A percentile compares a stretch with the other conserved stretches of the same genome.
Conservation (phyloP, 2,113 vertebrate species). For the Tylochromis polylepis region DNA sequence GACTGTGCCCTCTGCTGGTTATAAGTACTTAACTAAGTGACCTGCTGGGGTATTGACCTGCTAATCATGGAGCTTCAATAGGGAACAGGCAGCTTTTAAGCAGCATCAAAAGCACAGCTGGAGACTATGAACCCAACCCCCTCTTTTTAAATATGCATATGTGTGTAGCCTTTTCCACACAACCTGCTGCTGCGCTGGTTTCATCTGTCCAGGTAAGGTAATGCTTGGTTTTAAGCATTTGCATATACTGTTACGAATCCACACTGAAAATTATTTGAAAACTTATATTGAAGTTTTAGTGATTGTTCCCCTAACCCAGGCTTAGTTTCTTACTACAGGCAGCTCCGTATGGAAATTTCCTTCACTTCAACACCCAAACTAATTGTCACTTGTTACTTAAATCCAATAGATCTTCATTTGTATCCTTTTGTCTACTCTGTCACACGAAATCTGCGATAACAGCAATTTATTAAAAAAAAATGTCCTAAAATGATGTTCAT, state of each 20-base stretch:
- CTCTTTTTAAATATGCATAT: slow-evolving; percentile 27
- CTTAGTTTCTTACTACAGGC: neutral
- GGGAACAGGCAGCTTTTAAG: slow-evolving; percentile 52
- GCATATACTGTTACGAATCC: neutral
- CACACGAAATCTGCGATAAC: neutral
- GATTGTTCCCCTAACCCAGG: neutral
- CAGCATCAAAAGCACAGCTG: slow-evolving; percentile 57
- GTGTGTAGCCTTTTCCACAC: neutral
- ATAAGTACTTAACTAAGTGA: slow-evolving; percentile 52
- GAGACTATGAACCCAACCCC: slow-evolving; percentile 15
- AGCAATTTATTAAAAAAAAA: neutral
- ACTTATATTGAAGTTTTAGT: neutral
- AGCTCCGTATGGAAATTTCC: neutral
- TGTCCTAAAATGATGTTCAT: neutral
- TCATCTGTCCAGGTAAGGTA: neutral
- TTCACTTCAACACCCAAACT: neutral
- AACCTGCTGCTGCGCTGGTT: neutral
- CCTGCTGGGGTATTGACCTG: slow-evolving; percentile 63
- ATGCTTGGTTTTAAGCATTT: neutral
- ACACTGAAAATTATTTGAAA: neutral
- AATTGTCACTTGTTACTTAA: neutral
- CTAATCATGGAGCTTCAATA: slow-evolving; percentile 52
- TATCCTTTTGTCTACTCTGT: neutral
- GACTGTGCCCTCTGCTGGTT: slow-evolving; percentile 36
- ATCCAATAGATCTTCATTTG: neutral